Evolutionary conservation across 2,888 invertebrate species (phyloP), one percentile per base, ranked within the genome.

Genomic region (Bibio marci): DNA sequence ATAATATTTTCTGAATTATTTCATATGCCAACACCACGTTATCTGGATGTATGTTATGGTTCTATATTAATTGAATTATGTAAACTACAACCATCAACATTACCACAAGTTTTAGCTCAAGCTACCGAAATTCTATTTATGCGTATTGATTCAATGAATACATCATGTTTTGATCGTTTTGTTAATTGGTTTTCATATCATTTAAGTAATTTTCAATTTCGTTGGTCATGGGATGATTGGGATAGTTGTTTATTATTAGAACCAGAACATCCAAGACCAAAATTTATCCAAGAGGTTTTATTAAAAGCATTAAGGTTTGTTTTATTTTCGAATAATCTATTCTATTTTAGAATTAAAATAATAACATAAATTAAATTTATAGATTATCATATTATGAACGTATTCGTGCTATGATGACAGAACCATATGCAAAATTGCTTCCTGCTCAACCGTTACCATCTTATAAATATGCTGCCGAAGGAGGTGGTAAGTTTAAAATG

Each of bases 201-300:
- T 63, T 69, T 98, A 62, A 95, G 95, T 59, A 98, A 98, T 66
- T 98, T 98, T 61, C 95, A 98, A 62, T 98, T 92, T 59, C 78
- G 92, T 39, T 98, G 97, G 97, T 90, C 90, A 3, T 98, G 98
- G 98, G 88, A 90, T 48, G 91, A 91, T 54, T 91, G 91, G 91
- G 82, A 83, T 53, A 76, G 78, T 12, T 86, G 86, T 51, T 65
- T 87, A n/a, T 72, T 78, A 46, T 64, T 88, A 18, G 88, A 90
- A 55, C 58, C 71, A 2, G 87, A 92, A 52, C 85, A 90, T 62
- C 95, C 95, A 0, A 82, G 91, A 49, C 88, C 92, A 2, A 82
- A 91, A 55, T 98, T 98, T 59, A 82, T 95, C 40, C 71, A 79
- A 46, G 97, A 98, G 62, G 87, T 88, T 14, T 72, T 98, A 41